Conservation (phyloP, 2,888 invertebrate species). For the Synanthedon vespiformis region DNA sequence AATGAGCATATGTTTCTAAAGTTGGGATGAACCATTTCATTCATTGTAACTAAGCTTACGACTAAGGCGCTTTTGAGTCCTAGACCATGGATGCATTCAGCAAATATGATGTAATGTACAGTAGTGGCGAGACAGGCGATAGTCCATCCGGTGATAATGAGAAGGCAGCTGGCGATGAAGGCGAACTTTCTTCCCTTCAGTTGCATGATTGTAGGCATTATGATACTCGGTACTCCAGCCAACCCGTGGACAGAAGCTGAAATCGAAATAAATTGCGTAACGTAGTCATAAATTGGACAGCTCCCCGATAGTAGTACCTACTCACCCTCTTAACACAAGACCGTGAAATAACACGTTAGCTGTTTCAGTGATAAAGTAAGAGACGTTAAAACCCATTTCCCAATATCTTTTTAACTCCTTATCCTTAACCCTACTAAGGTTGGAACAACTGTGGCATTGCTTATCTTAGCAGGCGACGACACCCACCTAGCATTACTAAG, state of each 20-base stretch:
- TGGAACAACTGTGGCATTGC: no score
- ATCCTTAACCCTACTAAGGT: no score
- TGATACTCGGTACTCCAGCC: slow-evolving; percentile 15
- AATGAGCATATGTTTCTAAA: slow-evolving; percentile 11
- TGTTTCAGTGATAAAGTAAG: no score
- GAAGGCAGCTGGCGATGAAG: slow-evolving; percentile 13
- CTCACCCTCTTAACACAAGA: no score
- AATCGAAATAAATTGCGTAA: slow-evolving; percentile 4
- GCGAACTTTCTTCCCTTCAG: slow-evolving; percentile 14
- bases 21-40: slow-evolving; percentile 15
- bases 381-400: no score
- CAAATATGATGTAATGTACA: slow-evolving; percentile 8
- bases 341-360: no score
- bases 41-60: slow-evolving; percentile 11
- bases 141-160: slow-evolving; percentile 13
- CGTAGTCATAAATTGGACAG: no score
- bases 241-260: slow-evolving; percentile 16
- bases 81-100: slow-evolving; percentile 15
- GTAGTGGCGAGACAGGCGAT: slow-evolving; percentile 7
- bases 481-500: no score
- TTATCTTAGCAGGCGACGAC: no score
- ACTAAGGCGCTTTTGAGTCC: slow-evolving; percentile 12
- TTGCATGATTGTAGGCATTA: slow-evolving; percentile 16
- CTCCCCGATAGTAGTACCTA: no score
- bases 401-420: no score